Base-by-base conservation (phyloP, 2,888 invertebrate genomes). In the Empis livida region DNA sequence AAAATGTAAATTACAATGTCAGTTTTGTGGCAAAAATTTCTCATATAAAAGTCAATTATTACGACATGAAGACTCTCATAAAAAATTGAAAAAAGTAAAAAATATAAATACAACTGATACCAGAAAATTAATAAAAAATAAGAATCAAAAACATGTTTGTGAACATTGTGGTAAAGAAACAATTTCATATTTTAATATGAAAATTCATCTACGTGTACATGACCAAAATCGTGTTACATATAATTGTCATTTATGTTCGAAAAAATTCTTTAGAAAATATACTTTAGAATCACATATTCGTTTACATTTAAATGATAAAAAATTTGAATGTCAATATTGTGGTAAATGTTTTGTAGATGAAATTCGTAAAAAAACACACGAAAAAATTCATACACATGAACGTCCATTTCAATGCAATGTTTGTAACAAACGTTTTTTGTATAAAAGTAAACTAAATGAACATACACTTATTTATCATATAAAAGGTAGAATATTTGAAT, bases 401-500 rank as follows among this genome's bases (percentile, higher is more conserved):
- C 43, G 37, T 20, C 46, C 46, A n/a, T 45, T 43, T 37, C 32
- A 51, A 46, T 51, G 51, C 32, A 46, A 49, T 14, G 27, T 40
- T 6, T 51, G 51, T 16, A 48, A 49, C 13, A 27, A 30, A 16
- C 43, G 45, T 20, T 51, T 43, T 46, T 41, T 46, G n/a, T 43
- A 45, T 13, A 37, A 42, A 4, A 47, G 44, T 43, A 49, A 42
- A 47, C 23, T 51, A 16, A 49, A 42, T 11, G 44, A 45, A 17
- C 51, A 51, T 44, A 14, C 15, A n/a, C 14, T 15, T 15, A 44
- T 43, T 16, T 45, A 49, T 6, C 51, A 51, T 37, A 46, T 44
- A 14, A 47, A 49, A 32, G 49, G 43, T 4, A 47, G 20, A 15
- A 47, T 43, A 5, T 45, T 44, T 20, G 31, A 46, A 16, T 51